Evolutionary conservation across 2,113 vertebrate genomes (phyloP).

Genomic region (Muscicapa adusta): DNA sequence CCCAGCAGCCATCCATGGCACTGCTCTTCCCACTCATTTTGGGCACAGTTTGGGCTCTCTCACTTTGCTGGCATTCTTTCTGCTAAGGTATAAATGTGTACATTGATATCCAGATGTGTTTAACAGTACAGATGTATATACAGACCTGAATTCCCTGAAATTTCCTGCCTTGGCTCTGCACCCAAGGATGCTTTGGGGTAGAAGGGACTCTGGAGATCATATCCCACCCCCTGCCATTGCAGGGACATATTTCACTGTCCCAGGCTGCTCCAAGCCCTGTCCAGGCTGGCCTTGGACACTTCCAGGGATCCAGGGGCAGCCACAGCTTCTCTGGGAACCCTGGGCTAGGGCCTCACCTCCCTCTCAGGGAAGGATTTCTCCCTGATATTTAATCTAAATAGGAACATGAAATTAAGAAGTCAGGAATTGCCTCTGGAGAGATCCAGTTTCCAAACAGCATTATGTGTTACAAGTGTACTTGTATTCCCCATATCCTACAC

Average conservation of each 20-base stretch:
- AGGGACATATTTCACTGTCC: fast-evolving
- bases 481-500: background rate
- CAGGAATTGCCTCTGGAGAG: background rate
- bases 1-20: background rate
- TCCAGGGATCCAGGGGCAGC: background rate
- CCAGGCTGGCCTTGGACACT: background rate
- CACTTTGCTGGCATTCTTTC: background rate
- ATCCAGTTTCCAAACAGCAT: background rate
- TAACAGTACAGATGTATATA: fast-evolving
- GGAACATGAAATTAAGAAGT: background rate
- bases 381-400: background rate
- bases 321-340: background rate
- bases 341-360: fast-evolving
- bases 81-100: background rate
- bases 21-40: background rate
- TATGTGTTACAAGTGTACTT: background rate
- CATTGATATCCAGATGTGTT: fast-evolving
- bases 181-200: background rate
- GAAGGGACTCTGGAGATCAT: background rate
- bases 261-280: fast-evolving
- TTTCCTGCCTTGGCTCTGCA: background rate
- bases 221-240: background rate
- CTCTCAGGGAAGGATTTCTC: background rate
- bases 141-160: background rate
- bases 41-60: background rate